Evolutionary conservation across 2,888 invertebrate genomes (phyloP).

Genomic region (Dione juno): DNA sequence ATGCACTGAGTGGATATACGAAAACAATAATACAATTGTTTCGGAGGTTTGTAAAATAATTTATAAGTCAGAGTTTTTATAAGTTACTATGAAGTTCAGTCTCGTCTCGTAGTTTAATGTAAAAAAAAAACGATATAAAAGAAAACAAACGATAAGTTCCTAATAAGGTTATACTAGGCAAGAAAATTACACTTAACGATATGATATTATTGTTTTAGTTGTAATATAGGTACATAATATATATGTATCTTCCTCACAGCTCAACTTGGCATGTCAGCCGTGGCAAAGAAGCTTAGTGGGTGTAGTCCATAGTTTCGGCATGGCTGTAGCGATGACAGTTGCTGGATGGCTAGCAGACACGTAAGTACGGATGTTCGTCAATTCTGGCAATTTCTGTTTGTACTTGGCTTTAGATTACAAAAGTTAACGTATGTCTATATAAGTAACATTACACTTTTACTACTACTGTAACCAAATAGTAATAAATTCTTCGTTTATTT

Average conservation of each 20-base stretch:
- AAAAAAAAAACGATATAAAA: no score
- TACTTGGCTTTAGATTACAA: conserved; percentile 7
- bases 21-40: conserved; percentile 62
- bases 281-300: conserved; percentile 66
- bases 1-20: conserved; percentile 69
- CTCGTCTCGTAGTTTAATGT: no score
- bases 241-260: conserved; percentile 48
- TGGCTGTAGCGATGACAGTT: conserved; percentile 63
- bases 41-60: conserved; percentile 56
- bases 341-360: conserved; percentile 66
- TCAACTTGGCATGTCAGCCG: conserved; percentile 67
- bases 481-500: no score
- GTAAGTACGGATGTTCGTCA: conserved; percentile 48
- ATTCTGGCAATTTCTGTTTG: neutral
- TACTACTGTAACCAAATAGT: no score
- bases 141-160: no score
- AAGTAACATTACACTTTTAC: no score
- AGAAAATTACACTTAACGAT: neutral
- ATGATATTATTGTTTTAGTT: neutral
- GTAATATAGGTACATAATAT: neutral
- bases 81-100: neutral
- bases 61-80: neutral
- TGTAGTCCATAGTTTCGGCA: conserved; percentile 65
- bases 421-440: no score
- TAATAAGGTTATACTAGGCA: no score